A percentile compares a stretch with the other conserved stretches of the same genome.
Conservation (phyloP, 2,113 vertebrate species). For the Taxidea taxus region DNA sequence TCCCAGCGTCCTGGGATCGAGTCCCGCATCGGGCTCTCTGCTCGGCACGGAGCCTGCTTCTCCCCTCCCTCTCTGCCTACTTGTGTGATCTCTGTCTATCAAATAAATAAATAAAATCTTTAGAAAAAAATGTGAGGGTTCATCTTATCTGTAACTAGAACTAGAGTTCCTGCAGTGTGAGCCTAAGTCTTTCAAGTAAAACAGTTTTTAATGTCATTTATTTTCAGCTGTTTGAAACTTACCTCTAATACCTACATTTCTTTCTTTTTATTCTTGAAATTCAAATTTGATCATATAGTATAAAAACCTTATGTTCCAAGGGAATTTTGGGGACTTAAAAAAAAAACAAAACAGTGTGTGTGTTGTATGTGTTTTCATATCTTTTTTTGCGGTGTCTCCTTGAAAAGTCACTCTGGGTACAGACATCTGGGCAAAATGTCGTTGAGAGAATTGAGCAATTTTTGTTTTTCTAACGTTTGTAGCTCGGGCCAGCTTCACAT, state of each 20-base stretch:
- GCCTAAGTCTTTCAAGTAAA: slow-evolving; percentile 23
- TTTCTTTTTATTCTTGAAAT: slow-evolving; percentile 35
- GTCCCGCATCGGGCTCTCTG: too few species aligned
- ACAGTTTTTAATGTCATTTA: slow-evolving; percentile 36
- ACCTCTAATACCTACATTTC: not conserved
- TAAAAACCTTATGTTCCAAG: not conserved
- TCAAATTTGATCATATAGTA: not conserved
- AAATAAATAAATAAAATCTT: too few species aligned
- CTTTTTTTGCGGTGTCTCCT: not conserved
- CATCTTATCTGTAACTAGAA: not conserved
- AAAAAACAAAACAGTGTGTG: too few species aligned
- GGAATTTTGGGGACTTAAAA: not conserved
- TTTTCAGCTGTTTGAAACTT: slow-evolving; percentile 22
- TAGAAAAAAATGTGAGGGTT: slow-evolving; percentile 33
- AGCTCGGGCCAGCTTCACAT: slow-evolving; percentile 60
- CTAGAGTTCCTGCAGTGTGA: not conserved
- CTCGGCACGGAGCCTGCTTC: too few species aligned
- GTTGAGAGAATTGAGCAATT: slow-evolving; percentile 55
- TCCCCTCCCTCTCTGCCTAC: too few species aligned
- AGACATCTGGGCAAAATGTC: slow-evolving; percentile 51
- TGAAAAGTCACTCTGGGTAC: slow-evolving; percentile 18
- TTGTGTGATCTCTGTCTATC: too few species aligned
- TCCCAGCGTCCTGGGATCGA: too few species aligned
- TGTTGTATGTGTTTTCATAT: not conserved
- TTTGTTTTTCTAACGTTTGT: slow-evolving; percentile 67